Evolutionary conservation across 2,113 vertebrate genomes (phyloP).

Genomic region (Tyto alba): DNA sequence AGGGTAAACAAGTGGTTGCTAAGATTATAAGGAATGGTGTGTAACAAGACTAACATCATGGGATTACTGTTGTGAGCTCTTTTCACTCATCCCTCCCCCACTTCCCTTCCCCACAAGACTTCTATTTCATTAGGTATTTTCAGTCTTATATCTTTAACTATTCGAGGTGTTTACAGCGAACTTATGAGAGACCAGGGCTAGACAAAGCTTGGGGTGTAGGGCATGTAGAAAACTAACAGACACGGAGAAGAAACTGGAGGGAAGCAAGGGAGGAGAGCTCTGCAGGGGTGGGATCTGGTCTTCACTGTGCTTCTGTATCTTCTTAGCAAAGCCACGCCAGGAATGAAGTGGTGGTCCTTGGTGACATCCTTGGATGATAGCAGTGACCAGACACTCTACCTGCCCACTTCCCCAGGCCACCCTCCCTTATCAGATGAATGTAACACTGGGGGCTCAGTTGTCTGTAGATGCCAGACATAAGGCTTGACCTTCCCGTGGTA

Average conservation of each 20-base stretch:
- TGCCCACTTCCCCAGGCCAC: neutral
- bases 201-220: neutral
- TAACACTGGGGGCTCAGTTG: neutral
- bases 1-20: neutral
- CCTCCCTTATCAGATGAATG: neutral
- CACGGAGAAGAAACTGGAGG: neutral
- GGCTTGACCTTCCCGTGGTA: neutral
- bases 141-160: neutral
- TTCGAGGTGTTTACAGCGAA: neutral
- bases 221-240: neutral
- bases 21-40: slow-evolving; percentile 11
- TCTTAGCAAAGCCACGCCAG: neutral
- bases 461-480: neutral
- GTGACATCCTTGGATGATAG: neutral
- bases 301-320: neutral
- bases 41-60: slow-evolving; percentile 55
- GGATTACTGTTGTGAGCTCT: neutral
- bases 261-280: neutral
- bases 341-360: neutral
- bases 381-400: neutral
- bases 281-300: neutral
- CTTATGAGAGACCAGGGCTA: neutral
- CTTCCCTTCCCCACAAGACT: neutral
- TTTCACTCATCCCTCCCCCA: neutral
- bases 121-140: neutral